Percentiles rank a stretch among this genome's conserved stretches.
Conservation (phyloP, 2,888 invertebrate genomes). For the Polyommatus icarus region DNA sequence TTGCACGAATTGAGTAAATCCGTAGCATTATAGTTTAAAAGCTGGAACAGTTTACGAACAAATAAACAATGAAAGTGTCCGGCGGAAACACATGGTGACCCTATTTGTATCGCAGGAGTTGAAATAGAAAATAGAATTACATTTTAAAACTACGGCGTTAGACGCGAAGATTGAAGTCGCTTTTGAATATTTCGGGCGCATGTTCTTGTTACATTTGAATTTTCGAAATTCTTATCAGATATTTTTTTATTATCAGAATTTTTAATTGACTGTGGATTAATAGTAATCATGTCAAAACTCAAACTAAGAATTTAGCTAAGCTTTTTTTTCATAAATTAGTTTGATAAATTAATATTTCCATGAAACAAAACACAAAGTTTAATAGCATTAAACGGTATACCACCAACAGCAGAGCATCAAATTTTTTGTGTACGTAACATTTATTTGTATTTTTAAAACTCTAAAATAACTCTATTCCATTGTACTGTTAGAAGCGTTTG, state of each 20-base stretch:
- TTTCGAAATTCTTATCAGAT: constrained; percentile 71
- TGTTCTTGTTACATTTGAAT: constrained; percentile 56
- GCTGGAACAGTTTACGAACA: constrained; percentile 14
- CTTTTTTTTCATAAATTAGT: neutral
- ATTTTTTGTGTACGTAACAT: neutral
- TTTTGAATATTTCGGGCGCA: constrained; percentile 44
- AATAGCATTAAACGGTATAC: no score
- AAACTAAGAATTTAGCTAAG: neutral
- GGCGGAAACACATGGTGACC: constrained; percentile 22
- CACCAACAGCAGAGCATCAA: no score
- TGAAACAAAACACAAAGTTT: neutral
- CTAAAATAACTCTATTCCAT: neutral
- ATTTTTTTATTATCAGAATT: neutral
- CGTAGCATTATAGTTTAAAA: constrained; percentile 1
- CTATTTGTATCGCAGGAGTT: constrained; percentile 35
- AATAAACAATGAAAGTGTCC: constrained; percentile 9
- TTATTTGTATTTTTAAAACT: neutral
- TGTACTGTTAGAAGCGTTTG: neutral
- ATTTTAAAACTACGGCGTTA: constrained; percentile 38
- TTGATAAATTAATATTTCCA: neutral
- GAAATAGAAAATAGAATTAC: constrained; percentile 38
- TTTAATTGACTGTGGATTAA: neutral
- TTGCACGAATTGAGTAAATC: neutral
- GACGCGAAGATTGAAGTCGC: constrained; percentile 36
- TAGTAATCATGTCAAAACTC: neutral